Percentiles rank a stretch among this genome's conserved stretches.
Evolutionary conservation across 1,140 invertebrate species (phyloP).

Genomic region (Zaprionus capensis): DNA sequence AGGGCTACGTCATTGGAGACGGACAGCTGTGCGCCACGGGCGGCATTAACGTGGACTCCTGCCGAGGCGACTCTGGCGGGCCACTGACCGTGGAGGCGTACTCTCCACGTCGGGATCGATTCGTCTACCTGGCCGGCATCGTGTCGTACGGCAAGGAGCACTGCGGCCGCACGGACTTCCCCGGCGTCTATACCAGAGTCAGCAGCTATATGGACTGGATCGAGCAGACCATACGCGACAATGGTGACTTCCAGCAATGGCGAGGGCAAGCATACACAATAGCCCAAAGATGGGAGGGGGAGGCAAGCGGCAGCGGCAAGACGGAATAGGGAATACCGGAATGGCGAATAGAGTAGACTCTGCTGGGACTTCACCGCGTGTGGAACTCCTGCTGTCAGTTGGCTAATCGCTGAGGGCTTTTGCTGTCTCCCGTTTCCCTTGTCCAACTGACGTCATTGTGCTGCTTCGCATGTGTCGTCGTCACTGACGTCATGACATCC

Average conservation of each 20-base stretch:
- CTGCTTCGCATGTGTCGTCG: too few relatives aligned
- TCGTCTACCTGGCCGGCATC: constrained; percentile 58
- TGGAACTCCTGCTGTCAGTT: background rate
- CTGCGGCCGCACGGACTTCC: constrained; percentile 48
- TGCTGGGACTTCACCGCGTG: background rate
- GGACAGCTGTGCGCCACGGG: constrained; percentile 72
- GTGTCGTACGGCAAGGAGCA: constrained; percentile 50
- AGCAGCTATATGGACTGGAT: constrained; percentile 66
- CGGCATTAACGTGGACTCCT: constrained; percentile 57
- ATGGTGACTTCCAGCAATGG: too few relatives aligned
- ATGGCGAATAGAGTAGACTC: background rate
- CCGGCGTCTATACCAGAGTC: constrained; percentile 61
- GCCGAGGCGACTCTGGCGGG: constrained; percentile 70
- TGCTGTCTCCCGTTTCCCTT: constrained; percentile 1
- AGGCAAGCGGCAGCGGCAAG: background rate
- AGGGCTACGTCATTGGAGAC: background rate
- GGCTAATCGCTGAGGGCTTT: background rate
- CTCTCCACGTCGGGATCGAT: constrained; percentile 39
- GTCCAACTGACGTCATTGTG: background rate
- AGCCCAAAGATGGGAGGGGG: background rate
- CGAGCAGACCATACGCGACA: constrained; percentile 46
- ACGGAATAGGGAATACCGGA: background rate
- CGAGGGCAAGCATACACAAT: too few relatives aligned
- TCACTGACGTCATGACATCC: background rate
- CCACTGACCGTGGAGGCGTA: constrained; percentile 59